Percentiles rank a stretch among this genome's conserved stretches.
Conservation (phyloP, 2,113 vertebrate species). For the Lethenteron camtschaticum region DNA sequence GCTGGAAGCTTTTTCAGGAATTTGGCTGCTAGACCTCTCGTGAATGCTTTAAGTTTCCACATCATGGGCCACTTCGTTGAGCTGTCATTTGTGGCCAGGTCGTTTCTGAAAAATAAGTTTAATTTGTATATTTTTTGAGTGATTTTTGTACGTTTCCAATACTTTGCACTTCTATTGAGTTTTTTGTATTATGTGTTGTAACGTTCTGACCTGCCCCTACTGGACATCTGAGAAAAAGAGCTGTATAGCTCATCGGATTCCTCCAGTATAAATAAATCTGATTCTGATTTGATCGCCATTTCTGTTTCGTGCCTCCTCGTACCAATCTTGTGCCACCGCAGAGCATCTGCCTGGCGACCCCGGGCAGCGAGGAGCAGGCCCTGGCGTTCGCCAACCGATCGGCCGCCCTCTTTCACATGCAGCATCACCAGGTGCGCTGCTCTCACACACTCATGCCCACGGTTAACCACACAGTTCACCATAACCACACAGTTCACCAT, state of each 20-base stretch:
- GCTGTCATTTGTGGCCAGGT: no score
- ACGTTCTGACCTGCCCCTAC: background rate
- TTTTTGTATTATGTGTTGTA: background rate
- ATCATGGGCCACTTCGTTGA: no score
- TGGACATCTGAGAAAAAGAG: no score
- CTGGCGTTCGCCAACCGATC: slow-evolving; percentile 79
- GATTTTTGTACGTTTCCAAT: background rate
- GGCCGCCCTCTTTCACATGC: slow-evolving; percentile 46
- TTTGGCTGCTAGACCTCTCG: no score
- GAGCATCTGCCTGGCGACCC: slow-evolving; percentile 36
- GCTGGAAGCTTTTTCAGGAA: no score
- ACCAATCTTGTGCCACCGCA: slow-evolving; percentile 18
- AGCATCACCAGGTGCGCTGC: slow-evolving; percentile 29
- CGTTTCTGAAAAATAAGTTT: no score
- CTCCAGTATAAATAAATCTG: background rate
- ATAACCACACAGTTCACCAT: no score
- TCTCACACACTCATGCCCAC: no score
- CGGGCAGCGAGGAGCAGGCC: slow-evolving; percentile 31
- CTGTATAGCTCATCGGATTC: background rate
- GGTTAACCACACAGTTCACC: no score
- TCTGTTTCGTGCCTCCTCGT: background rate
- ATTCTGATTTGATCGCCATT: background rate
- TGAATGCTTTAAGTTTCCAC: no score
- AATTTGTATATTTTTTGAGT: no score
- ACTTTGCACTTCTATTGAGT: background rate